Base-by-base conservation (phyloP, 2,113 vertebrate species). In the Actenoides lindsayi region DNA sequence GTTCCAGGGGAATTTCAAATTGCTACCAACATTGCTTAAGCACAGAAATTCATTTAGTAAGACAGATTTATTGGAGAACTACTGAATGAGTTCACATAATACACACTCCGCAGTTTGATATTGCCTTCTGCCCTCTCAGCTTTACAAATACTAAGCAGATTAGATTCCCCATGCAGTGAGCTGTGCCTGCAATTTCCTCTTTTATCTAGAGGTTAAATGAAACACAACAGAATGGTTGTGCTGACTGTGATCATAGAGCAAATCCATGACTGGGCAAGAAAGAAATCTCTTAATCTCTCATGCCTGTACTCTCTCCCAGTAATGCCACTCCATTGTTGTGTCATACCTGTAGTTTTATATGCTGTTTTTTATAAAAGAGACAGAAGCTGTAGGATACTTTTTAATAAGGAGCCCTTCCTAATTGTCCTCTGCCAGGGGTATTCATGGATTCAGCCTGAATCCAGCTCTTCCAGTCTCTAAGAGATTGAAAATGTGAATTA, bases 71-170 rank as follows among this genome's bases (percentile, higher is more conserved):
- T 83, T 77, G 64, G 28, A 87, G 37, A 41, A 59, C 24, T 83
- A 54, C 25, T 39, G 64, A 86, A 74, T 64, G 83, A 83, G 37
- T 89, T 93, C 44, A 44, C 41, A 4, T 62, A 83, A 88, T 83
- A 30, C 59, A 75, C 60, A 85, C 39, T 48, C 27, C 2, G 9
- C 42, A 56, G 70, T 79, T 82, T 82, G 57, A 25, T 94, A 69
- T 56, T 83, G 46, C 60, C 54, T 91, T 89, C 50, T 83, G 54
- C 53, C 54, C 27, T 64, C 91, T 83, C 35, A 73, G 39, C 44
- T 86, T 90, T 74, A 92, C 63, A 85, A 90, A 89, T 89, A 83
- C 46, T 92, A 90, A 86, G 44, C 24, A 77, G 76, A 73, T 89
- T 89, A 89, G 5, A 44, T 83, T 89, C 53, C 76, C 76, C 51